Evolutionary conservation across 1,140 invertebrate genomes (phyloP), one percentile per base, ranked within the genome.

Genomic region (Anastrepha obliqua): DNA sequence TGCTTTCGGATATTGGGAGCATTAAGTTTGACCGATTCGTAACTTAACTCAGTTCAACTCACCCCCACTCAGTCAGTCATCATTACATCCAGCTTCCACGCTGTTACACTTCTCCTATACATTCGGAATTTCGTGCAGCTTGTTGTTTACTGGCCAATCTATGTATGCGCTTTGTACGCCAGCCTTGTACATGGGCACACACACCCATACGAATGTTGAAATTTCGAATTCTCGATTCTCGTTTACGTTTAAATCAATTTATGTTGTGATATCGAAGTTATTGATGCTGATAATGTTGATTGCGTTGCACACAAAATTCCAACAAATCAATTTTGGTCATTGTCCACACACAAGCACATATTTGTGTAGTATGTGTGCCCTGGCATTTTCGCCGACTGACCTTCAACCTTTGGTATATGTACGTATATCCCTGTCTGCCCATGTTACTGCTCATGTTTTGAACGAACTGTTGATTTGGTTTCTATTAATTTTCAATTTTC

Each of bases 241-340:
- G 81, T 85, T 85, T 59, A 85, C 81, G 81, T 85, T 85, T 85
- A 74, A 85, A 85, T 85, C 81, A 85, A 85, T 85, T 85, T 85
- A 85, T 85, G 81, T 85, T 85, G 81, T 85, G 81, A 85, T 85
- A 58, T 85, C 58, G 81, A 59, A 58, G 58, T 85, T 85, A 74
- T 74, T 74, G 67, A 74, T 74, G 67, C 67, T 74, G 67, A 74
- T 74, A 74, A 74, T 74, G 67, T 47, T 74, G 67, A 74, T 74
- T 74, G 67, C 67, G 67, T 74, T 39, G 67, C 67, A 44, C 11
- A 8, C 81, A 59, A 85, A 85, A 85, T 85, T 85, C 81, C 51
- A 85, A 85, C 81, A 85, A 85, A 85, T 85, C 81, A 85, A 85
- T 85, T 85, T 85, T 74, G 67, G 39, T 44, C 67, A 74, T 44